A percentile compares a stretch with the other conserved stretches of the same genome.
Conservation (phyloP, 2,888 invertebrate species). For the Acleris literana region DNA sequence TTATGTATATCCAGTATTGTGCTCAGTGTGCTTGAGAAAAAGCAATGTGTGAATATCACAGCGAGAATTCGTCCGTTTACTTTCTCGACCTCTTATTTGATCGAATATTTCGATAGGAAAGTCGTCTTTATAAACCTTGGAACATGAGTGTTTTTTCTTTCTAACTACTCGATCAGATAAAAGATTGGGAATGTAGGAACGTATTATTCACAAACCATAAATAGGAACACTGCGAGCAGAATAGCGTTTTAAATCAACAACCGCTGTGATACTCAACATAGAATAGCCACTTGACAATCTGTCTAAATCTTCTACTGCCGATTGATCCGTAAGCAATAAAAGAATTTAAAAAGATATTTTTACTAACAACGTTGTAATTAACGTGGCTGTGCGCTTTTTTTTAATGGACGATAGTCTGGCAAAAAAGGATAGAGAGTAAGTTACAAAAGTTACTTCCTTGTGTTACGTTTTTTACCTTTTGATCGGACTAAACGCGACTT, state of each 20-base stretch:
- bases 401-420: neutral
- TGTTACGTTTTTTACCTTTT: no score
- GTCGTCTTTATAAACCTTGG: no score
- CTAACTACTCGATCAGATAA: no score
- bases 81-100: no score
- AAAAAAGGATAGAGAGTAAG: neutral
- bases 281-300: neutral
- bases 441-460: no score
- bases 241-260: neutral
- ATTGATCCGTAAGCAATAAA: conserved; percentile 34
- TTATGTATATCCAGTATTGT: conserved; percentile 30
- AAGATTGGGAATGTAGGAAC: no score
- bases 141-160: no score
- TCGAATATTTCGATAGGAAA: no score
- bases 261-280: neutral
- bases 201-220: neutral
- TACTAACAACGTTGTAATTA: conserved; percentile 17
- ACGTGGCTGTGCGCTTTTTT: conserved; percentile 23
- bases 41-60: conserved; percentile 8
- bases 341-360: conserved; percentile 23
- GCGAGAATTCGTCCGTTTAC: no score
- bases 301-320: conserved; percentile 22
- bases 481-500: neutral
- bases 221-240: no score
- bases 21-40: conserved; percentile 20